These are phyloP conservation scores for Mactromeris polynyma DNA, from an alignment of 2,888 invertebrate species.

Conservation along the genomic window DNA sequence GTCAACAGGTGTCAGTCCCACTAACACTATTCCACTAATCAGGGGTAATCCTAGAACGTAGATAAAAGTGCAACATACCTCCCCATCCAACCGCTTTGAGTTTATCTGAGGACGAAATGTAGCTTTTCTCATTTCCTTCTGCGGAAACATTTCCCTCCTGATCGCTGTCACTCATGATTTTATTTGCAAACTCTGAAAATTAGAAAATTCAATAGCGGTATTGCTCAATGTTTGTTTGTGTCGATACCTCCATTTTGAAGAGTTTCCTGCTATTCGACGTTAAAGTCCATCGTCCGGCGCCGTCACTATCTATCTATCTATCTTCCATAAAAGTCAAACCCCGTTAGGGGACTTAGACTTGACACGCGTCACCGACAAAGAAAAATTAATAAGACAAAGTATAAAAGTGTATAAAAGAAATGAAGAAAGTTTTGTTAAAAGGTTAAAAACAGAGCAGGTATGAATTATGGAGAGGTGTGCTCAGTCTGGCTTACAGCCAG, in stretches of 20 bases:
- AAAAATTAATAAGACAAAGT: too few relatives aligned
- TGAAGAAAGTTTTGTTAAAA: too few relatives aligned
- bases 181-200: background rate
- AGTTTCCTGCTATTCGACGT: background rate
- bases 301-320: too few relatives aligned
- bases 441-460: too few relatives aligned
- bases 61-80: constrained; percentile 57
- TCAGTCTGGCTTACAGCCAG: too few relatives aligned
- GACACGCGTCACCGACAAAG: too few relatives aligned
- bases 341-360: too few relatives aligned
- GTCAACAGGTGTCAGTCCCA: too few relatives aligned
- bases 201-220: background rate
- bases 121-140: constrained; percentile 46
- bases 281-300: too few relatives aligned
- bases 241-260: background rate
- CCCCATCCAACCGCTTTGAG: constrained; percentile 73
- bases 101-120: constrained; percentile 59
- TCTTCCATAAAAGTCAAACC: too few relatives aligned
- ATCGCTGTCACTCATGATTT: constrained; percentile 59
- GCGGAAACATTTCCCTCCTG: constrained; percentile 3
- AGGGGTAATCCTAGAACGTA: background rate
- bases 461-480: too few relatives aligned
- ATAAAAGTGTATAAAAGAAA: too few relatives aligned
- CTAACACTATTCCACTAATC: background rate
- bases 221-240: constrained; percentile 16